Base-by-base conservation (phyloP, 37 sponge, comb jelly and placozoan genomes). In the Chondrilla cf. caribensis region DNA sequence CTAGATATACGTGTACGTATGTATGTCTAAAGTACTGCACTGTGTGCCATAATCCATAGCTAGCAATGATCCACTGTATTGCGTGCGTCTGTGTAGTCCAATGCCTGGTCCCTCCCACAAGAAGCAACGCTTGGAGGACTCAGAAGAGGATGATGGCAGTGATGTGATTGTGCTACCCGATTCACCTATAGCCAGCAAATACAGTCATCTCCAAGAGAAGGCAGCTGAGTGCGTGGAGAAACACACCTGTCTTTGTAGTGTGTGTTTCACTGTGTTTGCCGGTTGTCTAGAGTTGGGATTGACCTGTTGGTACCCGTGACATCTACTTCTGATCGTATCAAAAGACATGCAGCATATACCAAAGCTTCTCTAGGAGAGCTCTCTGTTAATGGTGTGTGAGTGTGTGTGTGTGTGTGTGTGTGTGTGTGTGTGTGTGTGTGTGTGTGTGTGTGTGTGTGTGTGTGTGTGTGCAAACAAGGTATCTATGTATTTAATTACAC, bases 401-500 rank as follows among this genome's bases (percentile, higher is more conserved):
- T 62, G 64, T 22, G 51, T 47, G 51, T 47, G 51, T 47, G 51
- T 47, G 51, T 47, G 51, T 47, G 51, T 47, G 51, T 47, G 51
- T 62, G 64, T 62, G 64, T 62, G 64, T 67, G 68, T 67, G 68
- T 8, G 33, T 33, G 64, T 22, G 28, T 60, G 64, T 60, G 64
- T 60, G 64, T 60, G 29, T 26, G 29, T 60, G 29, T 26, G 29
- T 60, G 29, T 26, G 64, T 67, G 32, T 28, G 15, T 28, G 29
- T 28, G 68, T 67, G 68, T 67, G 68, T 47, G 68, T 67, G 68
- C 4, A 32, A 3, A 22, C 57, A 11, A 11, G 11, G 11, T 54
- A 54, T 54, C 11, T 11, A 54, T 11, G 17, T 54, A 17, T 54
- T 54, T 17, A 11, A 59, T 26, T 59, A 26, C 25, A 59, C 9